phyloP scores from a whole-genome alignment of 1,140 invertebrate species.

The Drosophila melanogaster region Release_6_plus_ISO1_MT NT_033779.5:5045501-5046000 shows the following conservation, averaged over 20 bases:
- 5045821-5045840: constrained; percentile 92
- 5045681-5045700: constrained; percentile 28
- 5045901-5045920: constrained; percentile 92
- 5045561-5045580: constrained; percentile 19
- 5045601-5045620: constrained; percentile 21
- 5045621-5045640: constrained; percentile 44
- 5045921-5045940: constrained; percentile 87
- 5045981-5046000: not conserved
- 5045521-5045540: constrained; percentile 41
- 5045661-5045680: constrained; percentile 67
- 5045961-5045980: no score
- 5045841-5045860: constrained; percentile 90
- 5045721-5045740: constrained; percentile 61
- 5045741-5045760: constrained; percentile 50
- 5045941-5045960: not conserved
- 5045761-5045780: constrained; percentile 36
- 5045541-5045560: constrained; percentile 51
- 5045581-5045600: not conserved
- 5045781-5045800: constrained; percentile 28
- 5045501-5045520: constrained; percentile 35
- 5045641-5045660: constrained; percentile 32
- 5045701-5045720: constrained; percentile 61
- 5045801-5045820: constrained; percentile 83
- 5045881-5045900: constrained; percentile 94
- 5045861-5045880: constrained; percentile 91